Evolutionary conservation across 2,797 vertebrate genomes (phyloP), one percentile per base, ranked within the genome.

Genomic region (Iguana delicatissima): DNA sequence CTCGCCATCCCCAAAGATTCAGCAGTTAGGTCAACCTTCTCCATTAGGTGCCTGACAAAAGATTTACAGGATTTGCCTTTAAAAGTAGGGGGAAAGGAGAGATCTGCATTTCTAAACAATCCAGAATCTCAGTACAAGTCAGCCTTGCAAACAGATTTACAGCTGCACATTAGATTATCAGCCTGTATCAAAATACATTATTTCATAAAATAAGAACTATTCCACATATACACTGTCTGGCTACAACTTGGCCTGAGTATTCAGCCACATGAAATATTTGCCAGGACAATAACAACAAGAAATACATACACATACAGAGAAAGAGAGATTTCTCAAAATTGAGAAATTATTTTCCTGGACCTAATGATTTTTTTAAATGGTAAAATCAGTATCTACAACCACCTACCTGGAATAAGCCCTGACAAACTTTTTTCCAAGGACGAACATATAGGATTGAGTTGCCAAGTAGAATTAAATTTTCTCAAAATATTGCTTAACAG

Each of bases 31-130:
- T 95, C 94, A 97, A 96, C 93, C 81, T 91, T 95, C 94, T 95
- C 59, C 95, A 97, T 96, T 95, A 96, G 93, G 92, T 96, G 93
- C 84, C 89, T 91, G 92, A 94, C 95, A 94, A 96, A 96, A 82
- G 81, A 86, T 91, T 96, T 96, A 91, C 92, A 80, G 12, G 81
- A 91, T 57, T 62, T 20, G 22, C 2, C 18, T 84, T 93, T 89
- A 24, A 32, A 29, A 67, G 10, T 13, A 32, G 29, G 67, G 67
- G 67, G 92, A 93, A 50, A 94, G 93, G 85, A 96, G 94, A 93
- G 93, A 94, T 94, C 95, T 95, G 89, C 91, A 94, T 94, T 95
- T 96, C 88, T 92, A 94, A 94, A 90, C 89, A 9, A 55, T 38
- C 9, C 93, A 83, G 72, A 85, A 94, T 89, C 89, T 93, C 85